Conservation (phyloP, 2,888 invertebrate species). For the Drosophila merina region DNA sequence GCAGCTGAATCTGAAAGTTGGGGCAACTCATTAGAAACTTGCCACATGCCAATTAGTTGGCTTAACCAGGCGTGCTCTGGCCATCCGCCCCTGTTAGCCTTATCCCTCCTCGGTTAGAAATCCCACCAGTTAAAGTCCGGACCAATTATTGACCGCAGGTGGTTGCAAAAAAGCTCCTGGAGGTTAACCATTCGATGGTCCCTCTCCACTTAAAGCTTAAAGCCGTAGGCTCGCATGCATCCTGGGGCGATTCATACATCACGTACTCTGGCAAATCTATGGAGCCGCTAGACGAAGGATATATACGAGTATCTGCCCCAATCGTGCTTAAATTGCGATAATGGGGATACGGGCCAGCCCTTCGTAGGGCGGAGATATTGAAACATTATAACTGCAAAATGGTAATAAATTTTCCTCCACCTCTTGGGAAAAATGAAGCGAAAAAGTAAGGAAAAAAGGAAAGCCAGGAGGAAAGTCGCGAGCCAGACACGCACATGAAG, state of each 20-base stretch:
- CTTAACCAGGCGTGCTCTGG: constrained; percentile 19
- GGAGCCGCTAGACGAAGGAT: constrained; percentile 12
- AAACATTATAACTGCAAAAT: constrained; percentile 79
- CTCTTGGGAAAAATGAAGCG: constrained; percentile 41
- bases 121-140: constrained; percentile 33
- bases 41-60: constrained; percentile 69
- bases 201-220: background rate
- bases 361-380: constrained; percentile 61
- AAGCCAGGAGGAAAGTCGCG: constrained; percentile 26
- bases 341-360: constrained; percentile 56
- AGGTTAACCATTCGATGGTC: constrained; percentile 33
- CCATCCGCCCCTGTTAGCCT: background rate
- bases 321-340: constrained; percentile 76
- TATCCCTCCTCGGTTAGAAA: constrained; percentile 5
- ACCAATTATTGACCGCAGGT: constrained; percentile 57
- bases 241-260: constrained; percentile 51
- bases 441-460: constrained; percentile 14
- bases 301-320: constrained; percentile 42
- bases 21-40: constrained; percentile 65
- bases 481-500: constrained; percentile 41
- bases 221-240: background rate
- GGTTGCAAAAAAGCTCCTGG: constrained; percentile 26
- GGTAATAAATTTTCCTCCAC: constrained; percentile 72
- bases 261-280: constrained; percentile 45
- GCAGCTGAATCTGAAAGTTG: constrained; percentile 47